Base-by-base conservation (phyloP, 2,113 vertebrate genomes). In the Varanus salvator region DNA sequence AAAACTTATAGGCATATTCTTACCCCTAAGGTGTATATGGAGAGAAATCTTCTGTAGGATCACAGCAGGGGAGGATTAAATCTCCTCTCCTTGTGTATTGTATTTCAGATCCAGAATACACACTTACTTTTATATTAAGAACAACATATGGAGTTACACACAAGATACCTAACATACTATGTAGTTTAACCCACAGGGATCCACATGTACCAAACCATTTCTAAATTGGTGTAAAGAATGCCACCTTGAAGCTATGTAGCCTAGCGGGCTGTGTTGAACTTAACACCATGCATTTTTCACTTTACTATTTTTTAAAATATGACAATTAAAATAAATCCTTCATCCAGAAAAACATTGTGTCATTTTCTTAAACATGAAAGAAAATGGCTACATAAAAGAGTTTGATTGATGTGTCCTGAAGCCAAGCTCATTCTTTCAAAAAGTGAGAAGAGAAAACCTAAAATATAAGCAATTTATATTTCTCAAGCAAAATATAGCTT, bases 401-500 rank as follows among this genome's bases (percentile, higher is more conserved):
- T 31, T 54, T 90, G 72, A 85, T 72, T 44, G 75, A 90, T 89
- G 14, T 78, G 60, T 85, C 82, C 83, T 80, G 64, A 69, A 90
- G 75, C 83, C 75, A 85, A 80, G 9, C 75, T 90, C 50, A 85
- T 78, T 80, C 44, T 60, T 74, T 23, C 88, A 85, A 90, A 80
- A 64, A 71, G 80, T 52, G 57, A 85, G 38, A 78, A 85, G 60
- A 90, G 72, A 15, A 15, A 15, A 68, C 44, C 44, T 69, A 87
- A 80, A 54, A 50, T 29, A 0, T 60, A 88, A 85, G 0, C 44
- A 80, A n/a, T n/a, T n/a, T n/a, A n/a, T n/a, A n/a, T n/a, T n/a
- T n/a, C n/a, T n/a, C n/a, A n/a, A n/a, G n/a, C 52, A 48, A 0
- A 4, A 0, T 88, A 48, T 0, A 11, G 6, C 68, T 19, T 52